Evolutionary conservation across 2,888 invertebrate species (phyloP).

Genomic region (Dicyrtoma fusca): DNA sequence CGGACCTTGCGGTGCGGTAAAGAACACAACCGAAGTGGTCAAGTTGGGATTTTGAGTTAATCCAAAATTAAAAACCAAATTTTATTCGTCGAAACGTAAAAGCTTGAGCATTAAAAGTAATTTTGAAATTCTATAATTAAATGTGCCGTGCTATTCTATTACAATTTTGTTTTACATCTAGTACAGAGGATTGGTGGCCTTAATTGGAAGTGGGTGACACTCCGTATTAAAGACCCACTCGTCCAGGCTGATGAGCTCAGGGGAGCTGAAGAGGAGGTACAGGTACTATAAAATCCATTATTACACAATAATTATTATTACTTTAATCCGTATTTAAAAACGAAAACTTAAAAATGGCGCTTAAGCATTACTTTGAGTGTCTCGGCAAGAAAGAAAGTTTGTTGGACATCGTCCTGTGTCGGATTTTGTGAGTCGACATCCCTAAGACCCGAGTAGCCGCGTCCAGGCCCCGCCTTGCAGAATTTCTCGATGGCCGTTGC

Average conservation of each 20-base stretch:
- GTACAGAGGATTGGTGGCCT: conserved; percentile 34
- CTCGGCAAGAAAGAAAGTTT: conserved; percentile 98
- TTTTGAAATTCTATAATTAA: too few species aligned
- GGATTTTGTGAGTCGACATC: conserved; percentile 84
- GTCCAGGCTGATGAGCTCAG: conserved; percentile 83
- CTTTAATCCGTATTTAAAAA: too few species aligned
- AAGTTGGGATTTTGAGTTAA: too few species aligned
- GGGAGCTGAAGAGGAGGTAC: conserved; percentile 89
- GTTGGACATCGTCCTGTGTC: conserved; percentile 95
- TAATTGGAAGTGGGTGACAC: conserved; percentile 88
- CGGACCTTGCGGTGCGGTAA: too few species aligned
- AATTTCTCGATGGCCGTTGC: conserved; percentile 49
- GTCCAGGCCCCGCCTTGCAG: conserved; percentile 48
- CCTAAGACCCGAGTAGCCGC: conserved; percentile 88
- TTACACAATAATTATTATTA: not conserved
- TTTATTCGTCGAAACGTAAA: too few species aligned
- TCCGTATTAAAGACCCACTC: conserved; percentile 99
- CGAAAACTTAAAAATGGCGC: too few species aligned
- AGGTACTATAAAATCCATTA: conserved; percentile 86
- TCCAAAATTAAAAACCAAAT: too few species aligned
- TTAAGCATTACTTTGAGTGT: conserved; percentile 79
- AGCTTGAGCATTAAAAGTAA: too few species aligned
- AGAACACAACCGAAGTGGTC: too few species aligned
- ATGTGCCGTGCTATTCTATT: too few species aligned
- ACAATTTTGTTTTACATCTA: too few species aligned